Evolutionary conservation across 2,888 invertebrate species (phyloP).

Genomic region (Parnassius apollo): DNA sequence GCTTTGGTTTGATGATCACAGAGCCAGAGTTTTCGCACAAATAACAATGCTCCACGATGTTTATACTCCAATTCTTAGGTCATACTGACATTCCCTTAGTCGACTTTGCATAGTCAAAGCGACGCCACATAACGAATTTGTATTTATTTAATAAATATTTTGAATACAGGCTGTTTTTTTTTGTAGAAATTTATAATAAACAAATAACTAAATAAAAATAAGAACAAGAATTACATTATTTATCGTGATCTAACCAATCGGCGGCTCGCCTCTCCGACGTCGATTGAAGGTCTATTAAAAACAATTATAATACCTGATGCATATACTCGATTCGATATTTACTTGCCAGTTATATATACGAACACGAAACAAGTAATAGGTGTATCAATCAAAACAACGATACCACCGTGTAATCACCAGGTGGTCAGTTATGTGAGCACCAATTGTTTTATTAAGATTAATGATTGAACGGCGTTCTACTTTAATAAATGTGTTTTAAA

Average conservation of each 20-base stretch:
- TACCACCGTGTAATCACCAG: slow-evolving; percentile 53
- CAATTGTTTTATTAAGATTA: slow-evolving; percentile 58
- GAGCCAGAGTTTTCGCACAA: no score
- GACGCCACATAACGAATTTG: no score
- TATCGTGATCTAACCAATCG: neutral
- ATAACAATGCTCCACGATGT: no score
- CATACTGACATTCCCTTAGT: no score
- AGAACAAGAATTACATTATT: neutral
- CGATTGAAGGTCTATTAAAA: slow-evolving; percentile 11
- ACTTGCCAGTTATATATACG: neutral
- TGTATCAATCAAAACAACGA: slow-evolving; percentile 63
- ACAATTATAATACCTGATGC: slow-evolving; percentile 18
- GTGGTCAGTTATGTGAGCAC: slow-evolving; percentile 57
- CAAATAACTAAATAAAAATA: neutral
- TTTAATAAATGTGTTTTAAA: neutral
- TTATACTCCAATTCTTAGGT: no score
- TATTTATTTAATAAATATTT: no score
- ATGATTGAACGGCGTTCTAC: slow-evolving; percentile 27
- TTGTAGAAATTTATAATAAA: neutral
- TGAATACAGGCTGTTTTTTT: no score
- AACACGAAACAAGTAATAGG: slow-evolving; percentile 36
- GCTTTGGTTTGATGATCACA: no score
- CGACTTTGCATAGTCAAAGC: no score
- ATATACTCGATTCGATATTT: slow-evolving; percentile 18
- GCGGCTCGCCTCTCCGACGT: neutral